A percentile compares a stretch with the other conserved stretches of the same genome.
Evolutionary conservation across 2,797 vertebrate genomes (phyloP).

Genomic region (Paratrypauchen microcephalus): DNA sequence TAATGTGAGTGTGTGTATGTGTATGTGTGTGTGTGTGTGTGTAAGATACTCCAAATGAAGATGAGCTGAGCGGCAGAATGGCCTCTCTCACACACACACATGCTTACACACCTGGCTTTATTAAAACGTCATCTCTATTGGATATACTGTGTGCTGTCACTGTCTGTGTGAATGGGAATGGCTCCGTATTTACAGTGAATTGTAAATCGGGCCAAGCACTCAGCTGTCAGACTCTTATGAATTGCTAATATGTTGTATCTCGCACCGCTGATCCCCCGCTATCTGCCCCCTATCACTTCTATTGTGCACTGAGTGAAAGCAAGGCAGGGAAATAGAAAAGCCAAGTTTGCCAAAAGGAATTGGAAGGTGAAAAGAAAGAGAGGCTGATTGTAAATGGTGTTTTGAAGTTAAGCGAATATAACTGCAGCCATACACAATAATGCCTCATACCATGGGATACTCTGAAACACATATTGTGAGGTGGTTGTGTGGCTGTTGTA

Average conservation of each 20-base stretch:
- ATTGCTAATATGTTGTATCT: constrained; percentile 77
- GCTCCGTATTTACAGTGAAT: constrained; percentile 74
- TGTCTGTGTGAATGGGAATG: constrained; percentile 66
- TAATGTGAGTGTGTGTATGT: constrained; percentile 20
- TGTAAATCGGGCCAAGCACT: constrained; percentile 71
- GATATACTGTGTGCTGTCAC: constrained; percentile 70
- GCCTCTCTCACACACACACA: constrained; percentile 25
- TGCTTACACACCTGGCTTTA: constrained; percentile 59
- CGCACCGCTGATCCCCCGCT: constrained; percentile 47
- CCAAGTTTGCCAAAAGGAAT: constrained; percentile 33
- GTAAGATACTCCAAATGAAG: constrained; percentile 58
- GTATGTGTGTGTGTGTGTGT: constrained; percentile 22
- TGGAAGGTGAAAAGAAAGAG: constrained; percentile 18
- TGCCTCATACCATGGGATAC: not conserved
- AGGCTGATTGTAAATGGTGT: constrained; percentile 3
- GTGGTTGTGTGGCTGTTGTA: not conserved
- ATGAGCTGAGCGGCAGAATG: constrained; percentile 67
- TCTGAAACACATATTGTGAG: not conserved
- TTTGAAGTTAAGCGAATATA: constrained; percentile 7
- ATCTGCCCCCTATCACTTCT: constrained; percentile 51
- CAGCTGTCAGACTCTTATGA: constrained; percentile 74
- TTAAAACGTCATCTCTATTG: constrained; percentile 72
- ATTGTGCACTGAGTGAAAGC: constrained; percentile 42
- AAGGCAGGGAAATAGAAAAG: constrained; percentile 31
- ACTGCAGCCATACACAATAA: constrained; percentile 12